phyloP scores from a whole-genome alignment of 1,140 invertebrate genomes.

The Hylaeus volcanicus region DNA sequence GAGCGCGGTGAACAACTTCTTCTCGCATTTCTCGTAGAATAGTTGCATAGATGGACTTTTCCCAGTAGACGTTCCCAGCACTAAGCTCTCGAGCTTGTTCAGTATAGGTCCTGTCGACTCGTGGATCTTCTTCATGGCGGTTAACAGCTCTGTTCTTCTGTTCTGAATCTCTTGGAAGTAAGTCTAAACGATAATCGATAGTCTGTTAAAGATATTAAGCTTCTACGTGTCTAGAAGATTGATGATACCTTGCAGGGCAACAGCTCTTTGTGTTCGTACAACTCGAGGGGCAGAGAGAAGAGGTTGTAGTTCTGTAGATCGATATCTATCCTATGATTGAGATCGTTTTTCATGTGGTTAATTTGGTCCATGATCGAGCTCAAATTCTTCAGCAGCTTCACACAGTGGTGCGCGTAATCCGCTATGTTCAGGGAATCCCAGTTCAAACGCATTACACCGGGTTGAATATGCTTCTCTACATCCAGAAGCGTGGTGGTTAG shows the following conservation, averaged over 20 bases:
- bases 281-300: constrained; percentile 74
- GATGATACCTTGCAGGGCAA: constrained; percentile 69
- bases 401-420: constrained; percentile 85
- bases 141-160: constrained; percentile 85
- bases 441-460: constrained; percentile 89
- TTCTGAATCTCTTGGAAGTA: constrained; percentile 86
- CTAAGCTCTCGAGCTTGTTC: constrained; percentile 90
- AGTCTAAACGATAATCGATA: constrained; percentile 65
- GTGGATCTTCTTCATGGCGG: constrained; percentile 86
- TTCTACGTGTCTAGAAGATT: not conserved
- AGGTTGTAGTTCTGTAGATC: constrained; percentile 83
- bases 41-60: constrained; percentile 84
- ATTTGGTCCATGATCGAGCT: constrained; percentile 86
- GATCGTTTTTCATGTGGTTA: constrained; percentile 87
- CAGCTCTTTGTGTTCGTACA: constrained; percentile 28
- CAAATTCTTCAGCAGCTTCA: constrained; percentile 82
- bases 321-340: constrained; percentile 82
- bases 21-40: constrained; percentile 87
- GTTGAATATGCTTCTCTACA: constrained; percentile 88
- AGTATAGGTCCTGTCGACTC: constrained; percentile 88
- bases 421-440: constrained; percentile 91
- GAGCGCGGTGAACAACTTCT: constrained; percentile 84
- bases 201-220: too few relatives aligned
- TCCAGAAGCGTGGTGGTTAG: constrained; percentile 86
- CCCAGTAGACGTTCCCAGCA: constrained; percentile 85